Percentiles rank a stretch among this genome's conserved stretches.
phyloP scores from a whole-genome alignment of 1,140 invertebrate species.

The Bathynomus jamesi region DNA sequence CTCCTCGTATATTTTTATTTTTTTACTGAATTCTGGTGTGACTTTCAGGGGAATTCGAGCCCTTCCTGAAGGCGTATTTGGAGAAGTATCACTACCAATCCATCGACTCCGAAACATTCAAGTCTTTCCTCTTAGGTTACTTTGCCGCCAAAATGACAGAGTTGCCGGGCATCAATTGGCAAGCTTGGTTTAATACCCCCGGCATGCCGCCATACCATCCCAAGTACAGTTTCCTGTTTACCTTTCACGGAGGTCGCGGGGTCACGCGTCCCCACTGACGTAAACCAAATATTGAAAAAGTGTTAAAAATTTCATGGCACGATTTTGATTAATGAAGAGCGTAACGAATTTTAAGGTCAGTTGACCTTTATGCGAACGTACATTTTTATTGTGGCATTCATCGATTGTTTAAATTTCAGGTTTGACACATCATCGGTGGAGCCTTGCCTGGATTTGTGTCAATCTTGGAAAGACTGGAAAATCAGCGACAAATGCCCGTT shows the following conservation, averaged over 20 bases:
- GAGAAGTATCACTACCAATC: slow-evolving; percentile 73
- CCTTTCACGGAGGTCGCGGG: slow-evolving; percentile 56
- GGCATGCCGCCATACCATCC: slow-evolving; percentile 83
- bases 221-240: slow-evolving; percentile 49
- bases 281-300: no score
- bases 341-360: no score
- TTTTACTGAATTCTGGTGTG: no score
- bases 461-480: neutral
- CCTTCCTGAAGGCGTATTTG: slow-evolving; percentile 74
- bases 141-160: slow-evolving; percentile 49
- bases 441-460: slow-evolving; percentile 51
- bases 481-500: slow-evolving; percentile 43
- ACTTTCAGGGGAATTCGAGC: slow-evolving; percentile 67
- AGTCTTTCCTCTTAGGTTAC: slow-evolving; percentile 65
- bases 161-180: slow-evolving; percentile 64
- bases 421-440: slow-evolving; percentile 53
- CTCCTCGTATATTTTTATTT: no score
- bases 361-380: no score
- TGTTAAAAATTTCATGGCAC: no score
- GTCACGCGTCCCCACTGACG: no score
- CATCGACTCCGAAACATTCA: slow-evolving; percentile 72
- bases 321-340: no score
- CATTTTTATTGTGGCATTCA: no score
- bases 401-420: no score
- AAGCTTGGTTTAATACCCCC: slow-evolving; percentile 68